These are phyloP conservation scores for Cyphomyrus plagiostoma DNA, from an alignment of 2,113 vertebrate genomes.

Conservation along the genomic window DNA sequence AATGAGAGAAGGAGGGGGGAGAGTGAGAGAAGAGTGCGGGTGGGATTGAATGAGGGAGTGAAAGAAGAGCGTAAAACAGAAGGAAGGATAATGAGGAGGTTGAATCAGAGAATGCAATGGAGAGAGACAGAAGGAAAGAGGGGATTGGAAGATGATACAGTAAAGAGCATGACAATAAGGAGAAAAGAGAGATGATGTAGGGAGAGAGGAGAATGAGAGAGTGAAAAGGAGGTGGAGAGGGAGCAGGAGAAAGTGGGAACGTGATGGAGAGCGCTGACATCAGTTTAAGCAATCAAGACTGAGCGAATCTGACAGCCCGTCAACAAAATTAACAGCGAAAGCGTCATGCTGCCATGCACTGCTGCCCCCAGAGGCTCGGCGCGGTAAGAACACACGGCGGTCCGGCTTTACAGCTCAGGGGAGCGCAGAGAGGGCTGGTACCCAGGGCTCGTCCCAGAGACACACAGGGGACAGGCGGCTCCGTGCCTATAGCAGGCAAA, in stretches of 20 bases:
- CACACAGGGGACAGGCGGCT: neutral
- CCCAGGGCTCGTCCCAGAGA: neutral
- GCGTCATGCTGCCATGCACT: neutral
- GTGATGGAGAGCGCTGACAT: neutral
- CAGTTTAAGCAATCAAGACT: neutral
- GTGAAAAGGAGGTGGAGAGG: neutral
- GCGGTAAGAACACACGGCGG: neutral
- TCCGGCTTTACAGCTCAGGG: neutral
- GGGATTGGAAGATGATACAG: neutral
- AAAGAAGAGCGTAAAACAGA: neutral
- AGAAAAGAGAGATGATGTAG: neutral
- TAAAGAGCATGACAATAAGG: neutral
- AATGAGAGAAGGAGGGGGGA: neutral
- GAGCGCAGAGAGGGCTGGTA: neutral
- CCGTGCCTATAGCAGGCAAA: neutral
- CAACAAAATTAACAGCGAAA: conserved; percentile 1
- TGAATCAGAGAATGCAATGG: neutral
- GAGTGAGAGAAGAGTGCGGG: neutral
- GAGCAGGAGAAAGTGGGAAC: neutral
- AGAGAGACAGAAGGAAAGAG: neutral
- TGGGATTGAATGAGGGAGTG: neutral
- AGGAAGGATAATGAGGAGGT: neutral
- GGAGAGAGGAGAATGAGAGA: neutral
- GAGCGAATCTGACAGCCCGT: conserved; percentile 17
- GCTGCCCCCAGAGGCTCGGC: too few relatives aligned